Conservation (phyloP, 2,888 invertebrate genomes). For the Lamellibrachia columna region DNA sequence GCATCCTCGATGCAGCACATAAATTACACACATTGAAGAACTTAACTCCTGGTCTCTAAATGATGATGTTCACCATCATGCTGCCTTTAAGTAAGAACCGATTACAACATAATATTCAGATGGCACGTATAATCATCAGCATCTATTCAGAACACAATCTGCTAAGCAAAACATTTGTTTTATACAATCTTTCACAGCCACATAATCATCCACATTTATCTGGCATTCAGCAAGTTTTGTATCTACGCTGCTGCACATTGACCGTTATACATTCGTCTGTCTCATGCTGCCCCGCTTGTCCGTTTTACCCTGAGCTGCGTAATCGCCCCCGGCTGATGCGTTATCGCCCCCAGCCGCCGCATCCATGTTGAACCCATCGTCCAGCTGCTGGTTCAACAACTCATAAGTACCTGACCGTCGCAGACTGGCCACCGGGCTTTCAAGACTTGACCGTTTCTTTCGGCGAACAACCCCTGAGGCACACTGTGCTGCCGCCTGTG, state of each 20-base stretch:
- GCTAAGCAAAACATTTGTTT: not conserved
- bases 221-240: not conserved
- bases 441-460: not conserved
- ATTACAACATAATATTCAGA: constrained; percentile 12
- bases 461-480: not conserved
- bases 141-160: not conserved
- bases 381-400: not conserved
- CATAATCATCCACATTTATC: not conserved
- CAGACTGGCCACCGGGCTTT: not conserved
- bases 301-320: not conserved
- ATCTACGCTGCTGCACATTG: not conserved
- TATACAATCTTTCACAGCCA: not conserved
- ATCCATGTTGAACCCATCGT: not conserved
- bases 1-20: not conserved
- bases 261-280: not conserved
- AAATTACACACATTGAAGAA: not conserved
- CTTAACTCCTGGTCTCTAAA: not conserved
- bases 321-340: not conserved
- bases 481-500: not conserved
- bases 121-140: not conserved
- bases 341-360: not conserved
- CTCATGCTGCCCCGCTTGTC: not conserved
- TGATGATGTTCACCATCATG: not conserved
- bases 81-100: constrained; percentile 3
- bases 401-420: not conserved